Percentiles rank a stretch among this genome's conserved stretches.
These are phyloP conservation scores for Coptodon bakossiorum DNA, from an alignment of 2,113 vertebrate species.

Conservation along the genomic window DNA sequence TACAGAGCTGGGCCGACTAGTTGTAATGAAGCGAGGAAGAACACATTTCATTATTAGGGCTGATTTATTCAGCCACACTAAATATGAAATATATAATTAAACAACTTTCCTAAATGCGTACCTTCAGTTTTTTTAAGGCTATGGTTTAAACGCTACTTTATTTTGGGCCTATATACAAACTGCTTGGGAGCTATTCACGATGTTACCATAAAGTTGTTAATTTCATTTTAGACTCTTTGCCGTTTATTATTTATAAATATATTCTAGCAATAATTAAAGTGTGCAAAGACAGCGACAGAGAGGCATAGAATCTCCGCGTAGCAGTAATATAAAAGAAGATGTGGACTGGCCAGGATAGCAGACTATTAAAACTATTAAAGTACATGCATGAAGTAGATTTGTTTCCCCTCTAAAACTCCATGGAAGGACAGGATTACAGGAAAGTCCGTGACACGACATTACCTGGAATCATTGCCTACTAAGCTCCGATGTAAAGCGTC, in stretches of 20 bases:
- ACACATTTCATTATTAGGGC: neutral
- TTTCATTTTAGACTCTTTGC: neutral
- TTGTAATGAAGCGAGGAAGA: neutral
- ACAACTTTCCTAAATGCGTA: neutral
- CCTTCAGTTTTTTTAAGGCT: neutral
- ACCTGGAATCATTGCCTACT: slow-evolving; percentile 62
- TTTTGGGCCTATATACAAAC: neutral
- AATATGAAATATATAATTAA: neutral
- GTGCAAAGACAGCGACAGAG: neutral
- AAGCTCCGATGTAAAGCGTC: slow-evolving; percentile 54
- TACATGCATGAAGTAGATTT: slow-evolving; percentile 7
- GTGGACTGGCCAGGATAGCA: neutral
- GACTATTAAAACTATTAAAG: neutral
- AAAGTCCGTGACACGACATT: slow-evolving; percentile 55
- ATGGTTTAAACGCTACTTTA: neutral
- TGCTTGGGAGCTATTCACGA: neutral
- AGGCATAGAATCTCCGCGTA: neutral
- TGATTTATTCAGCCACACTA: neutral
- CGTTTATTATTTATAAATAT: neutral
- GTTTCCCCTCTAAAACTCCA: neutral
- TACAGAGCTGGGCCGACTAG: neutral
- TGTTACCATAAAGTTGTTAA: neutral
- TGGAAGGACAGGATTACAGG: slow-evolving; percentile 20
- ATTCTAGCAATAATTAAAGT: neutral
- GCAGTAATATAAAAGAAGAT: neutral